These are phyloP conservation scores for Astatoreochromis straeleni DNA, from an alignment of 2,113 vertebrate species.

Conservation along the genomic window DNA sequence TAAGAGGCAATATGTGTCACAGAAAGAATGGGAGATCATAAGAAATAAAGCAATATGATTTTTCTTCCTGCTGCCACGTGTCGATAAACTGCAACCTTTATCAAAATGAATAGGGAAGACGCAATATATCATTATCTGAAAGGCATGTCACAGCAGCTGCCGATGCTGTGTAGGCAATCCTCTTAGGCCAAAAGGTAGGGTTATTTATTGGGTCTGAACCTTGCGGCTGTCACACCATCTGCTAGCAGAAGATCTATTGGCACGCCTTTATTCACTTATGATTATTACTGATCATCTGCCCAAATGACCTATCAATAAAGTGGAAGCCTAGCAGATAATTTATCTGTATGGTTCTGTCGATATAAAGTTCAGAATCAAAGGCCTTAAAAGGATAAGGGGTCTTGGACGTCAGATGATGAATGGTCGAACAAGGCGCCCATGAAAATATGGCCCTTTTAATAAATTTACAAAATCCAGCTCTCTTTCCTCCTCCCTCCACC, in stretches of 20 bases:
- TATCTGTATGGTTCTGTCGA: conserved; percentile 78
- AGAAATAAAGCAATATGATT: conserved; percentile 57
- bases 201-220: conserved; percentile 39
- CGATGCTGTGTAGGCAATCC: conserved; percentile 61
- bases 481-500: conserved; percentile 1
- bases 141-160: conserved; percentile 21
- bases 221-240: conserved; percentile 31
- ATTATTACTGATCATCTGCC: conserved; percentile 84
- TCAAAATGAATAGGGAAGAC: conserved; percentile 55
- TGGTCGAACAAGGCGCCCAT: conserved; percentile 36
- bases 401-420: conserved; percentile 60
- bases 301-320: conserved; percentile 80
- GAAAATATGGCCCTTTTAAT: conserved; percentile 71
- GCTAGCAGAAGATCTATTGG: conserved; percentile 52
- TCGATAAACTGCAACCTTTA: conserved; percentile 63
- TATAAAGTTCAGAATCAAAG: conserved; percentile 75
- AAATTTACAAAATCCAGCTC: conserved; percentile 51
- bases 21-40: conserved; percentile 57
- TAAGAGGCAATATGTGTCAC: conserved; percentile 50
- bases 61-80: conserved; percentile 41
- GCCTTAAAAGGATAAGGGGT: conserved; percentile 74
- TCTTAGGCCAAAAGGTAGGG: conserved; percentile 61
- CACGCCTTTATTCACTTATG: conserved; percentile 76
- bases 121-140: conserved; percentile 64
- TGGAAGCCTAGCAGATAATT: conserved; percentile 67